These are phyloP conservation scores for Mustela lutreola DNA, from an alignment of 2,113 vertebrate genomes.

Conservation along the genomic window DNA sequence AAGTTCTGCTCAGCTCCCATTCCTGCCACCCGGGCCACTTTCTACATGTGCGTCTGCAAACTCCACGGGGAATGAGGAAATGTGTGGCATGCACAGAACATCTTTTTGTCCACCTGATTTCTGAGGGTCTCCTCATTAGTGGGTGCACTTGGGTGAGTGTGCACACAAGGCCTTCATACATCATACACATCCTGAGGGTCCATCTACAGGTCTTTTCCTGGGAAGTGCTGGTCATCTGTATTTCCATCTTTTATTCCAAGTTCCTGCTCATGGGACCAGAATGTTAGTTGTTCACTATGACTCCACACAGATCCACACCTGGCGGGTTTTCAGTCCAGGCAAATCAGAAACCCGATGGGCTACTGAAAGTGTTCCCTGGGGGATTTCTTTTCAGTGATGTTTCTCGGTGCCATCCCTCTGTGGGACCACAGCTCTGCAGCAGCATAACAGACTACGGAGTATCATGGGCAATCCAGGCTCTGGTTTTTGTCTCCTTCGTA, in stretches of 20 bases:
- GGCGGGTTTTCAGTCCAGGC: too few relatives aligned
- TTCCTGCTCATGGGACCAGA: background rate
- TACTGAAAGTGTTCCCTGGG: too few relatives aligned
- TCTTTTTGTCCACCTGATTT: background rate
- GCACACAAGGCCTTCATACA: background rate
- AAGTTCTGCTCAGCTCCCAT: rapidly evolving
- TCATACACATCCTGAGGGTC: too few relatives aligned
- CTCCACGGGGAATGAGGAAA: background rate
- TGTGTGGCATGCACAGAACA: rapidly evolving
- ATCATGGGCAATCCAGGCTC: background rate
- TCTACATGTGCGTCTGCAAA: background rate
- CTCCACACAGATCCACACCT: rapidly evolving
- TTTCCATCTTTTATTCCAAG: background rate
- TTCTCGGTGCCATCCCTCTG: background rate
- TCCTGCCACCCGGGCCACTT: background rate
- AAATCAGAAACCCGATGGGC: background rate
- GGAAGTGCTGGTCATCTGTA: background rate
- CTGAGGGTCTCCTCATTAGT: background rate
- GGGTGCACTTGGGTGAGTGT: rapidly evolving
- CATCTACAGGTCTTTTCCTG: background rate
- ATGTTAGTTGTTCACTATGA: background rate
- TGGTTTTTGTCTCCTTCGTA: rapidly evolving
- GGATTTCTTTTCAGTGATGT: too few relatives aligned
- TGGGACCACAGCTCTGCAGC: too few relatives aligned
- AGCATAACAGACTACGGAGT: rapidly evolving